These are phyloP conservation scores for Drosophila busckii DNA, from an alignment of 1,140 invertebrate genomes.

Conservation along the genomic window DNA sequence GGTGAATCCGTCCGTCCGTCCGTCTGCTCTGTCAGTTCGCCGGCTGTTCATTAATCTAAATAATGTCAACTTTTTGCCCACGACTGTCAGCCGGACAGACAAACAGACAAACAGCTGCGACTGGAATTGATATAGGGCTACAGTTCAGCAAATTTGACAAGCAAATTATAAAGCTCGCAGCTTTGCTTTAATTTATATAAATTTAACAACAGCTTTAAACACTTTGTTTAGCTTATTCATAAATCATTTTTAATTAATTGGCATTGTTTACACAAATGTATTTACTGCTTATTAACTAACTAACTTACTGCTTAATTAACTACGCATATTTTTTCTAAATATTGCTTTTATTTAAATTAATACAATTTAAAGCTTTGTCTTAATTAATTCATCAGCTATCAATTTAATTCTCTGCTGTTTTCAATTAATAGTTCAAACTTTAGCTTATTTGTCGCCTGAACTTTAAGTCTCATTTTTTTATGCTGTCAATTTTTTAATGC, in stretches of 20 bases:
- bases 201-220: too few species aligned
- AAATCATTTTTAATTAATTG: too few species aligned
- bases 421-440: slow-evolving; percentile 9
- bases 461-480: slow-evolving; percentile 21
- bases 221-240: too few species aligned
- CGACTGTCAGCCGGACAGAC: slow-evolving; percentile 7
- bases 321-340: too few species aligned
- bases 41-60: slow-evolving; percentile 44
- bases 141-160: slow-evolving; percentile 16
- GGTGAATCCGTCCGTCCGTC: slow-evolving; percentile 3
- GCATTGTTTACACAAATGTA: too few species aligned
- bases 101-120: slow-evolving; percentile 11
- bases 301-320: too few species aligned
- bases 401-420: slow-evolving; percentile 5
- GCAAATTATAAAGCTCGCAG: slow-evolving; percentile 34
- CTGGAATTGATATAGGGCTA: slow-evolving; percentile 40
- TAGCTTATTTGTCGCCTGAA: slow-evolving; percentile 16
- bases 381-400: too few species aligned
- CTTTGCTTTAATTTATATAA: too few species aligned
- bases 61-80: slow-evolving; percentile 43
- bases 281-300: too few species aligned
- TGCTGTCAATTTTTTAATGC: slow-evolving; percentile 21
- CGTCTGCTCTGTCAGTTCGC: slow-evolving; percentile 10
- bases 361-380: too few species aligned
- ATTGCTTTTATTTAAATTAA: too few species aligned